Percentiles rank a stretch among this genome's conserved stretches.
Evolutionary conservation across 2,888 invertebrate genomes (phyloP).

Genomic region (Patella ulyssiponensis): DNA sequence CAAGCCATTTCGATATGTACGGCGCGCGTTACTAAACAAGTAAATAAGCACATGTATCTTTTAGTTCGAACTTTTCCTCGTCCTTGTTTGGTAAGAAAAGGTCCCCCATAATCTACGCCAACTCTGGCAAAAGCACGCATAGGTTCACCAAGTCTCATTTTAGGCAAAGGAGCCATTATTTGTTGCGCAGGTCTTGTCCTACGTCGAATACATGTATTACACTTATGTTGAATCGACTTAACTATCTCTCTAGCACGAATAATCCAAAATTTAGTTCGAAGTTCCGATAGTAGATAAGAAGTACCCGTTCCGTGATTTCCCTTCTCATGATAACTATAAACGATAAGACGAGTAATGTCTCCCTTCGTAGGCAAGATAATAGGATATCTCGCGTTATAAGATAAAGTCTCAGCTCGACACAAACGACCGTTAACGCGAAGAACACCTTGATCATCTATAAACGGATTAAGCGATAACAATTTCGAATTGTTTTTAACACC

Average conservation of each 20-base stretch:
- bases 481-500: too few relatives aligned
- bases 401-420: slow-evolving; percentile 4
- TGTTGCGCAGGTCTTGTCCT: slow-evolving; percentile 24
- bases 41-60: too few relatives aligned
- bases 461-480: too few relatives aligned
- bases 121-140: too few relatives aligned
- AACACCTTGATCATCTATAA: neutral
- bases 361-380: slow-evolving; percentile 33
- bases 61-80: too few relatives aligned
- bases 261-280: slow-evolving; percentile 34
- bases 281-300: slow-evolving; percentile 22
- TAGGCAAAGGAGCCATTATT: slow-evolving; percentile 32
- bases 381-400: slow-evolving; percentile 25
- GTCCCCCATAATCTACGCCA: too few relatives aligned
- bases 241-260: slow-evolving; percentile 31
- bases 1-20: too few relatives aligned
- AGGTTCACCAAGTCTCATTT: slow-evolving; percentile 17
- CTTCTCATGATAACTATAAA: slow-evolving; percentile 24
- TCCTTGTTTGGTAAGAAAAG: too few relatives aligned
- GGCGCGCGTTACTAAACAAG: too few relatives aligned
- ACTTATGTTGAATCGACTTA: slow-evolving; percentile 23
- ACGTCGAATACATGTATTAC: slow-evolving; percentile 19
- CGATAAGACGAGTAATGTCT: slow-evolving; percentile 29
- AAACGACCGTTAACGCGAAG: neutral
- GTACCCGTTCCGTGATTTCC: slow-evolving; percentile 25